Base-by-base conservation (phyloP, 1,140 invertebrate species). In the Melipona quadrifasciata region DNA sequence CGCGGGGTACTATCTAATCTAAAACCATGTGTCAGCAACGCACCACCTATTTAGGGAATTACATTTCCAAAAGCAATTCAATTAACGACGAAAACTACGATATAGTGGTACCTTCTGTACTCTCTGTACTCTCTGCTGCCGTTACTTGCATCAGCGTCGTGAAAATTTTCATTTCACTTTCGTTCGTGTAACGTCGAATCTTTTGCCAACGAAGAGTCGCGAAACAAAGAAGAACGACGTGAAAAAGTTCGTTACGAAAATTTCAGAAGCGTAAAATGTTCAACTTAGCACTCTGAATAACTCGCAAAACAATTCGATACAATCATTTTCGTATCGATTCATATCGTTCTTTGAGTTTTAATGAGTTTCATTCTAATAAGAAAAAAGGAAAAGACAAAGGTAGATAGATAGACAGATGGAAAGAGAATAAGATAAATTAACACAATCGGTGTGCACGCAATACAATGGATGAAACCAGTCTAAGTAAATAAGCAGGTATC, bases 381-480 rank as follows among this genome's bases (percentile, higher is more conserved):
- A 55, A n/a, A 39, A 24, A 19, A 58, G 1, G 21, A 19, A 17
- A 1, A 70, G 12, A 39, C 4, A 39, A 21, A 31, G 16, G 16
- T 17, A 14, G 3, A 27, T 21, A 27, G 19, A 70, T 17, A 14
- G 3, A 27, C 14, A 27, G 19, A 70, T 3, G 47, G 24, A 24
- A 47, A 27, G 21, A 73, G 34, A 24, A 4, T 14, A 4, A 17
- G 39, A 14, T 6, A 67, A 11, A 21, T 47, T 19, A 19, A 34
- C 47, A 75, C 51, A 51, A 75, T 67, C 16, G 24, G 4, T 11
- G 16, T 17, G 51, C 31, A 34, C 5, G 39, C 1, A 8, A 51
- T 55, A 71, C 82, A 83, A 83, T 79, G 27, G 39, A 51, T 6
- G 74, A 70, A 83, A 78, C 19, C 53, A 21, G 57, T 6, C 39